A percentile compares a stretch with the other conserved stretches of the same genome.
phyloP scores from a whole-genome alignment of 2,888 invertebrate species.

The Clivina fossor region DNA sequence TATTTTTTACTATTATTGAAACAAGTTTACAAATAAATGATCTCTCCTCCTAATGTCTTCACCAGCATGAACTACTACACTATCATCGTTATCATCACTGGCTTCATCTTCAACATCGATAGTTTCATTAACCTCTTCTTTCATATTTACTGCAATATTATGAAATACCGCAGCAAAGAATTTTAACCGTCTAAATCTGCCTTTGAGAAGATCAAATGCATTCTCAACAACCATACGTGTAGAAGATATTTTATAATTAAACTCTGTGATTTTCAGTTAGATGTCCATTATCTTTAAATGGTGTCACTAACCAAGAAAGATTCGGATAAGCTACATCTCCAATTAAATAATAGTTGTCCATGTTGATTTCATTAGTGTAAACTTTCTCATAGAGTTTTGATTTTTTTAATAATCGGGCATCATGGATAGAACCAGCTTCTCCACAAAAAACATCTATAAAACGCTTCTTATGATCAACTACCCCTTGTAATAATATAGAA shows the following conservation, averaged over 20 bases:
- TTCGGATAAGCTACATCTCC: constrained; percentile 44
- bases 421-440: constrained; percentile 42
- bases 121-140: no score
- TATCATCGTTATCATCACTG: no score
- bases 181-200: constrained; percentile 42
- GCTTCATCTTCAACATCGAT: no score
- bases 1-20: no score
- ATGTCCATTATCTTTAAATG: constrained; percentile 43
- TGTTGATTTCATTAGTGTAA: constrained; percentile 1
- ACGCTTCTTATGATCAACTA: constrained; percentile 41
- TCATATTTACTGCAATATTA: no score
- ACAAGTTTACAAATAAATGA: no score
- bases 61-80: no score
- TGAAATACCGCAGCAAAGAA: no score
- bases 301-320: constrained; percentile 39
- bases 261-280: constrained; percentile 42
- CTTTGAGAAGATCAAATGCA: constrained; percentile 44
- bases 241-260: constrained; percentile 42
- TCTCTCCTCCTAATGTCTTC: no score
- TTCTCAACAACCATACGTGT: constrained; percentile 43
- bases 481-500: constrained; percentile 41
- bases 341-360: constrained; percentile 33
- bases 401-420: constrained; percentile 39
- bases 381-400: constrained; percentile 36
- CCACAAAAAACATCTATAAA: constrained; percentile 42